These are phyloP conservation scores for Sycon ciliatum DNA, from an alignment of 37 sponge, comb jelly and placozoan species.

Conservation along the genomic window DNA sequence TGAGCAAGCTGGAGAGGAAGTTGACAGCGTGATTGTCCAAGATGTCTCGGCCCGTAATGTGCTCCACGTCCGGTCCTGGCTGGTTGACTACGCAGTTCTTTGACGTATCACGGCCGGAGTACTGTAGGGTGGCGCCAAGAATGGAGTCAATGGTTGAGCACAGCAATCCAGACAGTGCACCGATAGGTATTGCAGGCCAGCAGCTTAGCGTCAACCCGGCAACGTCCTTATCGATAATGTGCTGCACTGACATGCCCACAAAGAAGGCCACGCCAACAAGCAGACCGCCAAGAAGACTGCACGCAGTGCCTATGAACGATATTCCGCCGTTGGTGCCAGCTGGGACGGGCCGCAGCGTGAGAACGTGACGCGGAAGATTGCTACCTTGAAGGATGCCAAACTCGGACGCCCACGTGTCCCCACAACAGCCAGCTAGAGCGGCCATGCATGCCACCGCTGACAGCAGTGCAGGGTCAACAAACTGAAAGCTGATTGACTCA, in stretches of 20 bases:
- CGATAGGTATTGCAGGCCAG: constrained; percentile 24
- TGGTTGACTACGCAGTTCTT: constrained; percentile 33
- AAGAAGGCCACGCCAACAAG: constrained; percentile 58
- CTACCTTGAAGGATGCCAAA: constrained; percentile 65
- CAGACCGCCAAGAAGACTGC: constrained; percentile 63
- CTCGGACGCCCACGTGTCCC: constrained; percentile 96
- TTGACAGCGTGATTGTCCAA: constrained; percentile 77
- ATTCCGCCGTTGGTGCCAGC: constrained; percentile 88
- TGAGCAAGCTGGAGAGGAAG: constrained; percentile 65
- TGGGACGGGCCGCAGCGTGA: constrained; percentile 55
- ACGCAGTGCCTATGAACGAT: constrained; percentile 44
- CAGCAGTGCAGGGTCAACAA: constrained; percentile 10
- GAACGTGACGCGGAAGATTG: constrained; percentile 59
- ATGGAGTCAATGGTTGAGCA: constrained; percentile 77
- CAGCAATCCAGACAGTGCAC: constrained; percentile 48
- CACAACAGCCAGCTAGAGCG: constrained; percentile 62
- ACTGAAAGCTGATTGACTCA: not conserved
- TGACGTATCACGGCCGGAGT: constrained; percentile 45
- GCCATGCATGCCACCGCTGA: constrained; percentile 42
- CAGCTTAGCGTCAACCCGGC: not conserved
- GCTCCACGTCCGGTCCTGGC: constrained; percentile 33
- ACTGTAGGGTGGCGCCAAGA: constrained; percentile 77
- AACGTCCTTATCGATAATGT: too few species aligned
- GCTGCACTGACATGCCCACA: constrained; percentile 9
- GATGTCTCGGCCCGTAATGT: constrained; percentile 62